phyloP scores from a whole-genome alignment of 2,113 vertebrate genomes.

The Garra rufa region DNA sequence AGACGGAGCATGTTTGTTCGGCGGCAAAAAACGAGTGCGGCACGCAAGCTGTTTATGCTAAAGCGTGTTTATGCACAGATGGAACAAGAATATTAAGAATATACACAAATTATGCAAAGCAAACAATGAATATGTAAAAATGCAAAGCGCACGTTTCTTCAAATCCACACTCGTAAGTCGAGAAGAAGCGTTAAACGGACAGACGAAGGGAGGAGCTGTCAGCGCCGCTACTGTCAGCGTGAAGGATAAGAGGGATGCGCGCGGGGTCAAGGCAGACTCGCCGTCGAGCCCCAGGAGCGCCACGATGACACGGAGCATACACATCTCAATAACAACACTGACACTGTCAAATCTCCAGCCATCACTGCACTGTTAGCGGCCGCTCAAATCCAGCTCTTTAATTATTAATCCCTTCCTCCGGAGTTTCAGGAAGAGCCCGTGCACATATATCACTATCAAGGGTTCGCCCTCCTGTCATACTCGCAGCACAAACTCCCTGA shows the following conservation, averaged over 20 bases:
- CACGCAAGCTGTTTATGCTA: neutral
- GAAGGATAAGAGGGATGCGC: conserved; percentile 60
- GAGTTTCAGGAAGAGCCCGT: conserved; percentile 53
- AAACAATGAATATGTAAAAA: conserved; percentile 17
- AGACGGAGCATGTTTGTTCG: conserved; percentile 60
- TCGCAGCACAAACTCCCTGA: conserved; percentile 69
- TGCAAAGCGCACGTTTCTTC: neutral
- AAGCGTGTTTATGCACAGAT: conserved; percentile 14
- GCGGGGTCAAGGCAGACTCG: conserved; percentile 65
- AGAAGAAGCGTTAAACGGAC: neutral
- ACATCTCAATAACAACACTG: conserved; percentile 61
- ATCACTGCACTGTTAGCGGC: conserved; percentile 61
- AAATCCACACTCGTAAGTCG: neutral
- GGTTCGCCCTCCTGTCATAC: conserved; percentile 62
- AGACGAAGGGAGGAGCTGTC: conserved; percentile 45
- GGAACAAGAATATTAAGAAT: conserved; percentile 43
- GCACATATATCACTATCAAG: conserved; percentile 57
- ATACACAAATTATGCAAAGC: conserved; percentile 12
- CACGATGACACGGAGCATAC: conserved; percentile 59
- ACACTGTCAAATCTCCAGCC: conserved; percentile 62
- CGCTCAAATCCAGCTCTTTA: conserved; percentile 66
- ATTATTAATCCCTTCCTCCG: conserved; percentile 73
- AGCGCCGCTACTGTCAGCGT: conserved; percentile 59
- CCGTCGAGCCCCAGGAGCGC: conserved; percentile 54
- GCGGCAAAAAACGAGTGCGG: conserved; percentile 45